A percentile compares a stretch with the other conserved stretches of the same genome.
phyloP scores from a whole-genome alignment of 1,140 invertebrate genomes.

The Reticulitermes speratus region DNA sequence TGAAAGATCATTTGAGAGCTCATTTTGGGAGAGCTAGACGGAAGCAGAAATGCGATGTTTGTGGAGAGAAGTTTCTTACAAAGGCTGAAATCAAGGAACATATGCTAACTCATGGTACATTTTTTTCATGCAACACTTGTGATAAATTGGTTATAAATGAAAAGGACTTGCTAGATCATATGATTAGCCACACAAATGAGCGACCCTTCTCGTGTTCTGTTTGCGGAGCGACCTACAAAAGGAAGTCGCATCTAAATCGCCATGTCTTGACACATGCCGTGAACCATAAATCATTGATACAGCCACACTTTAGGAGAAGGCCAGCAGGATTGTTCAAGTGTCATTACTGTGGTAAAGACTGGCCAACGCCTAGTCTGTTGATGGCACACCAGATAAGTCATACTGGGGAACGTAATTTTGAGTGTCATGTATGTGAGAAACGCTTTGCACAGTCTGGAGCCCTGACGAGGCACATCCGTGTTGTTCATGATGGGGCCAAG shows the following conservation, averaged over 20 bases:
- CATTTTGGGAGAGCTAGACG: constrained; percentile 23
- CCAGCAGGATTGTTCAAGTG: constrained; percentile 7
- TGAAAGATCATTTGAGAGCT: constrained; percentile 20
- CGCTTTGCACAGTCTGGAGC: constrained; percentile 66
- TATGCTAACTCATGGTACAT: neutral
- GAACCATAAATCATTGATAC: neutral
- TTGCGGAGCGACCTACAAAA: constrained; percentile 23
- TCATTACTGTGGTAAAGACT: constrained; percentile 23
- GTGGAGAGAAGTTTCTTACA: constrained; percentile 17
- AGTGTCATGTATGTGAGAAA: constrained; percentile 71
- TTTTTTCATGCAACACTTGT: constrained; percentile 12
- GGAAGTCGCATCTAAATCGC: constrained; percentile 16
- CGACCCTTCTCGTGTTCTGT: constrained; percentile 24
- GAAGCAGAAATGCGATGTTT: constrained; percentile 24
- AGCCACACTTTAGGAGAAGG: neutral
- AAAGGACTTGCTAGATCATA: constrained; percentile 15
- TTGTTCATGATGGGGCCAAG: constrained; percentile 62
- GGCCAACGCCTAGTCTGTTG: neutral
- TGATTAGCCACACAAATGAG: constrained; percentile 51
- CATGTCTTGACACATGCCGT: neutral
- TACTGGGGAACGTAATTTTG: constrained; percentile 60
- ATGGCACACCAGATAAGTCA: constrained; percentile 46
- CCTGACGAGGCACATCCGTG: constrained; percentile 60
- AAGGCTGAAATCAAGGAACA: constrained; percentile 25
- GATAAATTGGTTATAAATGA: constrained; percentile 14